Conservation (phyloP, 2,113 vertebrate genomes). For the Rana temporaria region DNA sequence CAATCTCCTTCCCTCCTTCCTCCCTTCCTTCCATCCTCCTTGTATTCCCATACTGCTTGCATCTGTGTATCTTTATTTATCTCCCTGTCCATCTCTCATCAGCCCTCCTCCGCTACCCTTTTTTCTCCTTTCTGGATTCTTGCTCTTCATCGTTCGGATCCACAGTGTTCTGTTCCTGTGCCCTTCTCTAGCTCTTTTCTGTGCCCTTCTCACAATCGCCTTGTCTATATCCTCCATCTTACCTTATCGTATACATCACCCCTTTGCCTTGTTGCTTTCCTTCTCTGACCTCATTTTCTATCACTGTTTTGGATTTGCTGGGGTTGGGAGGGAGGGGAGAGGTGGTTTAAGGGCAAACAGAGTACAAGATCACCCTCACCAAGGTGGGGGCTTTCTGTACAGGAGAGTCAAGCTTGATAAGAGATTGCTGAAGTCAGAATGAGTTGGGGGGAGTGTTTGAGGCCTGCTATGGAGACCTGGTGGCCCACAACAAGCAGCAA, state of each 20-base stretch:
- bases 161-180: slow-evolving; percentile 3
- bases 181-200: neutral
- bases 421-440: slow-evolving; percentile 36
- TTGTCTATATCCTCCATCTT: slow-evolving; percentile 9
- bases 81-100: slow-evolving; percentile 1
- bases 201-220: neutral
- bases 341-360: slow-evolving; percentile 35
- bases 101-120: slow-evolving; percentile 23
- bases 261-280: slow-evolving; percentile 20
- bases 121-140: slow-evolving; percentile 2
- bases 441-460: slow-evolving; percentile 60
- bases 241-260: neutral
- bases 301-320: slow-evolving; percentile 13
- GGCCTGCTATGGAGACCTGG: slow-evolving; percentile 61
- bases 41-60: neutral
- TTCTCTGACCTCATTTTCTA: neutral
- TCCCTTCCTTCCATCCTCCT: slow-evolving; percentile 7
- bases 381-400: neutral
- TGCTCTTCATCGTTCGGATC: slow-evolving; percentile 28
- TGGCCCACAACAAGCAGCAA: slow-evolving; percentile 59
- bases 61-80: neutral
- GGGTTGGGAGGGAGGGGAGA: slow-evolving; percentile 4
- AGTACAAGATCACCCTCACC: neutral
- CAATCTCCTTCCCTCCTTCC: slow-evolving; percentile 1
- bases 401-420: neutral